Evolutionary conservation across 2,113 vertebrate genomes (phyloP).

Genomic region (Catharus fuscescens): DNA sequence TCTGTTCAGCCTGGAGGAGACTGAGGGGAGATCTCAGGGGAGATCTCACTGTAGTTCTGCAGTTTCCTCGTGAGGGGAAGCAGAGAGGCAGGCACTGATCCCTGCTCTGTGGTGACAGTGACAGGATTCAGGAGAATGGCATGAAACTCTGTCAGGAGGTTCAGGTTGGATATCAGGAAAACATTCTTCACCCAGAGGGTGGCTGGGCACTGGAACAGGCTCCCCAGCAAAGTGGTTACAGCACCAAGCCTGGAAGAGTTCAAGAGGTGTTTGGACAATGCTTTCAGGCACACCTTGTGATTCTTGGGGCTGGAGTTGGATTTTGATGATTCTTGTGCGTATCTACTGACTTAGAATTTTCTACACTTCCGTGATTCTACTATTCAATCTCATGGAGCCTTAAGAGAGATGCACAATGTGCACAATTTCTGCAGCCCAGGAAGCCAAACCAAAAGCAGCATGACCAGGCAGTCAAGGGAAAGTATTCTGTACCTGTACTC

Average conservation of each 20-base stretch:
- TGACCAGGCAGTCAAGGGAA: not conserved
- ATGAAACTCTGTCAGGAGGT: not conserved
- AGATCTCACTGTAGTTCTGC: not conserved
- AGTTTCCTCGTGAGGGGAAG: fast-evolving
- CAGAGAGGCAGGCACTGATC: not conserved
- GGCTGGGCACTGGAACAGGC: not conserved
- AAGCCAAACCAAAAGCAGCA: not conserved
- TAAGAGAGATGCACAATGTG: not conserved
- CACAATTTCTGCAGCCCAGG: not conserved
- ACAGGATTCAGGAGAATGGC: not conserved
- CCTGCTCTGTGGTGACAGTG: not conserved
- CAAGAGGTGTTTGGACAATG: not conserved
- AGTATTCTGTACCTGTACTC: not conserved
- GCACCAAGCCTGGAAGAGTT: not conserved
- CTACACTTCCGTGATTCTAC: not conserved
- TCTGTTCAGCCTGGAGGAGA: not conserved
- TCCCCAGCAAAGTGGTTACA: not conserved
- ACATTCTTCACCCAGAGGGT: not conserved
- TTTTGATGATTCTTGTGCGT: not conserved
- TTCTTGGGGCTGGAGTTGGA: not conserved
- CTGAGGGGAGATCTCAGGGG: not conserved
- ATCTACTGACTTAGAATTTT: not conserved
- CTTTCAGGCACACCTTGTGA: not conserved
- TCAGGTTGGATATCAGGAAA: not conserved
- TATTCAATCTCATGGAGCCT: not conserved